Evolutionary conservation across 1,140 invertebrate genomes (phyloP).

Genomic region (Adelges cooleyi): DNA sequence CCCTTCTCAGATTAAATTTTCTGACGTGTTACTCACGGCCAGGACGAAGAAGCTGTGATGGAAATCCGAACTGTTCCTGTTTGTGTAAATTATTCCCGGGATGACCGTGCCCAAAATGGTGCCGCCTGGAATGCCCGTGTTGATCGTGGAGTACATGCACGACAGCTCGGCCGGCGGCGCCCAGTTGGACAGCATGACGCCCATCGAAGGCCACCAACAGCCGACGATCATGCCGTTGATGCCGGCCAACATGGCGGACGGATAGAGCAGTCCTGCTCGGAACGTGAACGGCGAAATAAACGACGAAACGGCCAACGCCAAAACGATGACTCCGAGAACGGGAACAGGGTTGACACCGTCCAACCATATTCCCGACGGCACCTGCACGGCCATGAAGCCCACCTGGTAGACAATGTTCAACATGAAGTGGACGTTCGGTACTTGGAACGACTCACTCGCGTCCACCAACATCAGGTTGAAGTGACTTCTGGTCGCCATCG

Average conservation of each 20-base stretch:
- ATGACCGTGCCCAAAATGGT: neutral
- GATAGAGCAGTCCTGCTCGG: too few species aligned
- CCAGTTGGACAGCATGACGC: constrained; percentile 18
- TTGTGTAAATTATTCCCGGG: neutral
- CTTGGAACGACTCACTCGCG: too few species aligned
- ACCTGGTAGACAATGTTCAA: too few species aligned
- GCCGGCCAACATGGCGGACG: neutral
- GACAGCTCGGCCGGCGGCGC: neutral
- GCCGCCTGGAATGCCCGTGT: neutral
- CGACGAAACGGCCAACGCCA: too few species aligned
- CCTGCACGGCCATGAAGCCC: too few species aligned
- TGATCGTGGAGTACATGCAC: neutral
- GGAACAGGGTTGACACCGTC: too few species aligned
- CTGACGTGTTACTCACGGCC: neutral
- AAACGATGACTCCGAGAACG: too few species aligned
- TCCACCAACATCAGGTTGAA: constrained; percentile 1
- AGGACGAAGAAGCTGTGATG: constrained; percentile 8
- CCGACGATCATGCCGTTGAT: neutral
- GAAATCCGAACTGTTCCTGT: neutral
- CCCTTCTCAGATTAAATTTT: too few species aligned
- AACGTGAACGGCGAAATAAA: too few species aligned
- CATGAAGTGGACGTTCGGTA: too few species aligned
- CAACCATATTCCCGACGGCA: too few species aligned
- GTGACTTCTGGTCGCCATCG: neutral
- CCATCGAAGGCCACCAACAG: constrained; percentile 13